Evolutionary conservation across 2,888 invertebrate genomes (phyloP).

Genomic region (Cyrtodaria siliqua): DNA sequence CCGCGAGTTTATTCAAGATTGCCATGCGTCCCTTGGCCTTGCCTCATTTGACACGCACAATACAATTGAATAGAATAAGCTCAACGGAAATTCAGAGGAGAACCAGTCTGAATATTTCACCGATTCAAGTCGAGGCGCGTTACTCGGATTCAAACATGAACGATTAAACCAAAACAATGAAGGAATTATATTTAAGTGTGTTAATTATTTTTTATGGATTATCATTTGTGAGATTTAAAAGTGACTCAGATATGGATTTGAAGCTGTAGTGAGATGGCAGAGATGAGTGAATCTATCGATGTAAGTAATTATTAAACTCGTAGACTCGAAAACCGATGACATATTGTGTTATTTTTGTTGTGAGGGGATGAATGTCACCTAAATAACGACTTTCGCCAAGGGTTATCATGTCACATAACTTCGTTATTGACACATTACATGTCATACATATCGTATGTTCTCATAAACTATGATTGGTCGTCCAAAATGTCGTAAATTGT

Average conservation of each 20-base stretch:
- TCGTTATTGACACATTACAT: too few species aligned
- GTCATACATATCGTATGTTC: too few species aligned
- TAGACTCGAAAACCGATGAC: conserved; percentile 54
- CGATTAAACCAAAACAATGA: conserved; percentile 57
- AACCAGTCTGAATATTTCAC: conserved; percentile 39
- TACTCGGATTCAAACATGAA: conserved; percentile 63
- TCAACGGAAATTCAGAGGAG: conserved; percentile 6
- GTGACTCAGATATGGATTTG: conserved; percentile 12
- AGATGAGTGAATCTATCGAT: conserved; percentile 72
- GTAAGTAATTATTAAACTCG: conserved; percentile 61
- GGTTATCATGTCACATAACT: too few species aligned
- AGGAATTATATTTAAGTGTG: conserved; percentile 28
- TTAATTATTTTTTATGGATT: conserved; percentile 50
- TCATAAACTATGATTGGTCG: too few species aligned
- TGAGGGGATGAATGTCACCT: too few species aligned
- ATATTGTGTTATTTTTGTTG: conserved; percentile 1
- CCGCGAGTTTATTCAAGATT: too few species aligned
- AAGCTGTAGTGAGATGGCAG: conserved; percentile 48
- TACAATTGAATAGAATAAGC: too few species aligned
- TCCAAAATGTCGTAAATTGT: too few species aligned
- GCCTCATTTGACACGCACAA: too few species aligned
- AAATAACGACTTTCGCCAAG: too few species aligned
- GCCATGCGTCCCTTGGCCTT: too few species aligned
- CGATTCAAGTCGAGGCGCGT: conserved; percentile 77
- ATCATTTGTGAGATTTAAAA: conserved; percentile 47